Conservation (phyloP, 2,797 vertebrate species). For the Sarcoramphus papa region DNA sequence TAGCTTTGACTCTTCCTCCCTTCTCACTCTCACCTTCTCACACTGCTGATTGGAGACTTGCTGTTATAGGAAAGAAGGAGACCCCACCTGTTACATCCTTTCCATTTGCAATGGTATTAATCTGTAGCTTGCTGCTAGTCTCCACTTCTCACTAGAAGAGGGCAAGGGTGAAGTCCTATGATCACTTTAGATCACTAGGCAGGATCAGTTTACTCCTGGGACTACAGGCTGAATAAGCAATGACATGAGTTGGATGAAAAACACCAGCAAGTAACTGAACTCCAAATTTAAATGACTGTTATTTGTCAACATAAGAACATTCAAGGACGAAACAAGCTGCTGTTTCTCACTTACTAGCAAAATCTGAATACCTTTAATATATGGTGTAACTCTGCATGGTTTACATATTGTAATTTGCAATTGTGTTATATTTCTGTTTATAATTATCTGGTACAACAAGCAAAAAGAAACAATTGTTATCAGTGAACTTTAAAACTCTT, state of each 20-base stretch:
- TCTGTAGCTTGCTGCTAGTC: neutral
- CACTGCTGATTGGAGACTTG: neutral
- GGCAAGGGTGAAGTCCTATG: neutral
- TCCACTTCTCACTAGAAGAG: neutral
- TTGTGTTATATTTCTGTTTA: neutral
- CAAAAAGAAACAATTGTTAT: constrained; percentile 35
- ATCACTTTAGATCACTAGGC: neutral
- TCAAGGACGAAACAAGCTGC: neutral
- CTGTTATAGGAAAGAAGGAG: neutral
- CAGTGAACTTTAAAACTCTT: constrained; percentile 37
- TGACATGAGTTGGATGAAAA: neutral
- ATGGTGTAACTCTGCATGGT: neutral
- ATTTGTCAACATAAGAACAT: neutral
- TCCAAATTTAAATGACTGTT: neutral
- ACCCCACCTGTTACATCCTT: neutral
- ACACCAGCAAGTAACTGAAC: neutral
- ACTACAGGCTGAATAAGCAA: neutral
- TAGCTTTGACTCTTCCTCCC: neutral
- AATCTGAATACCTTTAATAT: neutral
- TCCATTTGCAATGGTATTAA: neutral
- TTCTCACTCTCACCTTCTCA: neutral
- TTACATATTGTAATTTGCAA: neutral
- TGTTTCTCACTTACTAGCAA: neutral
- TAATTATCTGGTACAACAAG: constrained; percentile 21
- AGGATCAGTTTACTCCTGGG: neutral